Percentiles rank a stretch among this genome's conserved stretches.
Conservation (phyloP, 1,140 invertebrate species). For the Eupristina koningsbergeri region DNA sequence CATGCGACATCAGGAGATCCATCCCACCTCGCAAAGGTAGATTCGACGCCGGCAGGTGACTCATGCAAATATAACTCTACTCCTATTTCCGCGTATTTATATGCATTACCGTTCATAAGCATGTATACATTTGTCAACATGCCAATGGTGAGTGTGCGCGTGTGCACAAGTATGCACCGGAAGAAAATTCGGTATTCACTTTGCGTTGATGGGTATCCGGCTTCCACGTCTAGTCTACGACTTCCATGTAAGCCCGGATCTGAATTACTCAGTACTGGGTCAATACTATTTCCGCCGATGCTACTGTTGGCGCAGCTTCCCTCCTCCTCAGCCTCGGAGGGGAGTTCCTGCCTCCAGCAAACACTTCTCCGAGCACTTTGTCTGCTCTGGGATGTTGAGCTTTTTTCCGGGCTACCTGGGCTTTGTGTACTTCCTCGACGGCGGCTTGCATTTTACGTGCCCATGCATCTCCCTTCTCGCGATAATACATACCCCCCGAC, state of each 20-base stretch:
- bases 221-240: not conserved
- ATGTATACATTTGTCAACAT: too few species aligned
- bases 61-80: not conserved
- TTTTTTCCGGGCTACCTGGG: not conserved
- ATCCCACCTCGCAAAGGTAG: not conserved
- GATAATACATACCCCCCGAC: constrained; percentile 12
- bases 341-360: not conserved
- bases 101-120: not conserved
- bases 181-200: constrained; percentile 49
- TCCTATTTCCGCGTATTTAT: not conserved
- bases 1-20: not conserved
- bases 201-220: constrained; percentile 38
- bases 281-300: constrained; percentile 23
- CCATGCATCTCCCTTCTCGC: not conserved
- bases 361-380: not conserved
- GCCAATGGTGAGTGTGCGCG: too few species aligned
- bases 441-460: constrained; percentile 32
- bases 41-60: not conserved
- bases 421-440: not conserved
- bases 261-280: constrained; percentile 25
- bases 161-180: not conserved
- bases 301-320: not conserved
- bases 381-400: not conserved
- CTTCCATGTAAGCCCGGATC: not conserved
- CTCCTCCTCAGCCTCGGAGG: not conserved